These are phyloP conservation scores for Gila robusta DNA, from an alignment of 2,797 vertebrate genomes.

Conservation along the genomic window DNA sequence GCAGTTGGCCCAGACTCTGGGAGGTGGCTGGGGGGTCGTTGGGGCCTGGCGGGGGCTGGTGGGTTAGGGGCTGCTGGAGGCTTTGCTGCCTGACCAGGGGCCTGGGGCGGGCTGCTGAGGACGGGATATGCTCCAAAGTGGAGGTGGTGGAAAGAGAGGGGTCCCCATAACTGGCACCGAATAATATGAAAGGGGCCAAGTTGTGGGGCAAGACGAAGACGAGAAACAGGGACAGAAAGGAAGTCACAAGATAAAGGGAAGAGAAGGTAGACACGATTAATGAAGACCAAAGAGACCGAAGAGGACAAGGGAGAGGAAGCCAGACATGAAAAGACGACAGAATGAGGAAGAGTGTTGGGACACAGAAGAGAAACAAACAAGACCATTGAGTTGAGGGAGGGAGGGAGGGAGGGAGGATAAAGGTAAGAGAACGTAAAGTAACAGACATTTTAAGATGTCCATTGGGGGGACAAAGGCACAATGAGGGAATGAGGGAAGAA, in stretches of 20 bases:
- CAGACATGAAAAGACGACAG: constrained; percentile 21
- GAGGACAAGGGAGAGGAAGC: constrained; percentile 18
- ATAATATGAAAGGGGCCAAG: constrained; percentile 71
- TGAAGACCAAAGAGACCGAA: constrained; percentile 22
- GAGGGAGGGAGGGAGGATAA: background rate
- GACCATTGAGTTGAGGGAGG: constrained; percentile 18
- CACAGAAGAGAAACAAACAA: constrained; percentile 22
- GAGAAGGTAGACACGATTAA: constrained; percentile 45
- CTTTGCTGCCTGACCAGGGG: constrained; percentile 97
- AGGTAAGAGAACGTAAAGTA: constrained; percentile 45
- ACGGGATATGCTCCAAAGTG: constrained; percentile 98
- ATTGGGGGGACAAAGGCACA: constrained; percentile 21
- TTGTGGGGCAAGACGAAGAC: constrained; percentile 67
- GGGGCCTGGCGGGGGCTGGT: constrained; percentile 91
- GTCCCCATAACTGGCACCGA: constrained; percentile 80
- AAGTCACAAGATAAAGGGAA: constrained; percentile 35
- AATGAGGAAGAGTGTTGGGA: constrained; percentile 31
- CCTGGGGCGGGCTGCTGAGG: constrained; percentile 90
- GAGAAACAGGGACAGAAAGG: constrained; percentile 29
- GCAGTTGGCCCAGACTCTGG: constrained; percentile 96
- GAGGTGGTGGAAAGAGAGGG: constrained; percentile 93
- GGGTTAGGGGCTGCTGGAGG: constrained; percentile 96
- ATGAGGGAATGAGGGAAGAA: constrained; percentile 57
- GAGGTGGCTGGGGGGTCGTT: constrained; percentile 95
- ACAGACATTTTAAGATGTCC: constrained; percentile 50